Base-by-base conservation (phyloP, 2,113 vertebrate genomes). In the Podilymbus podiceps region DNA sequence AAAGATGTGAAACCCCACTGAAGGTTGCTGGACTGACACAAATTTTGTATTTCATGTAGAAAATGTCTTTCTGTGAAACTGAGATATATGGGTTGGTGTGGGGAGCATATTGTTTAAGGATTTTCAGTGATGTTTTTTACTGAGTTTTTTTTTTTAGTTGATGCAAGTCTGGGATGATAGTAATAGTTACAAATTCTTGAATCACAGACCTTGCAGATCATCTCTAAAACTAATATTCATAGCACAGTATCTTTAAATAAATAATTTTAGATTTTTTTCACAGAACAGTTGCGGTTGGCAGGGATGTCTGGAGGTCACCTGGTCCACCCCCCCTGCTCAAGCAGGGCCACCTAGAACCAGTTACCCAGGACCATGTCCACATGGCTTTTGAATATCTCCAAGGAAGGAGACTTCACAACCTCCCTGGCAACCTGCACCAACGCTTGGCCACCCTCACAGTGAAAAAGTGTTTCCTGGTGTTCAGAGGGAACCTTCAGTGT, bases 371-470 rank as follows among this genome's bases (percentile, higher is more conserved):
- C 17, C 13, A 2, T 15, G 15, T n/a, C 42, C 47, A 47, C 9
- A 15, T 0, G 1, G 21, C n/a, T 89, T 86, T 75, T 20, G 50
- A 28, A 5, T 40, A 8, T 49, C 56, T 58, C 35, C 22, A 8
- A 33, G n/a, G 12, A 40, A 7, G 27, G 12, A 59, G 9, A 19
- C 15, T 50, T 38, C 11, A 8, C 21, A 8, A 4, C 22, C 9
- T 56, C 18, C 8, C 44, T 40, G 27, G 23, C 63, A 72, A 16
- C 69, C 8, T 63, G 25, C 67, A 68, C 50, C 6, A 35, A 60
- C 0, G 0, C n/a, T 82, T 9, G 2, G 31, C 55, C 46, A 64
- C 11, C 10, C 28, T 59, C 40, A 35, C 21, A 50, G 56, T 38
- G 24, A 49, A 27, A 28, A 83, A 72, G 21, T 63, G 42, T 42